A percentile compares a stretch with the other conserved stretches of the same genome.
These are phyloP conservation scores for Otolemur crassicaudatus DNA, from an alignment of 2,797 vertebrate species.

Conservation along the genomic window DNA sequence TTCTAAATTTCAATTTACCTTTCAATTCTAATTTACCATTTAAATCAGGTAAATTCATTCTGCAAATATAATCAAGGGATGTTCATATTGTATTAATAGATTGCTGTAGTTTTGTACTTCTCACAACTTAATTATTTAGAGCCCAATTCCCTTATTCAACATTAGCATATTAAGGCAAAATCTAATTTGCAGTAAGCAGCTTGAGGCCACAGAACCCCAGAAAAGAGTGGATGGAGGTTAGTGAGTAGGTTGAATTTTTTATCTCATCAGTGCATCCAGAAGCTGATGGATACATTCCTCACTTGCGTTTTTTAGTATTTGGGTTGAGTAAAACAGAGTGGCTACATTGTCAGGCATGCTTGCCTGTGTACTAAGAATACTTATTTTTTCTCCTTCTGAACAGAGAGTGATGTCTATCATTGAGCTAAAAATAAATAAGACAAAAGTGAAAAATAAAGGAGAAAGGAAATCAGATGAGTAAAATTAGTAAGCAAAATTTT, in stretches of 20 bases:
- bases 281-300: conserved; percentile 33
- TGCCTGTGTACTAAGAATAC: neutral
- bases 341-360: conserved; percentile 7
- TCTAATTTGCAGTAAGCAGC: conserved; percentile 82
- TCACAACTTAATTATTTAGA: conserved; percentile 82
- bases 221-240: conserved; percentile 44
- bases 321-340: neutral
- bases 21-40: conserved; percentile 80
- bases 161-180: conserved; percentile 81
- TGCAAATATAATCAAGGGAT: conserved; percentile 82
- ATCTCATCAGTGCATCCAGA: conserved; percentile 24
- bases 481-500: conserved; percentile 6
- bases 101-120: conserved; percentile 79
- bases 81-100: conserved; percentile 81
- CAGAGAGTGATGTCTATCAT: neutral
- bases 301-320: conserved; percentile 6
- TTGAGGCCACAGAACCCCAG: conserved; percentile 78
- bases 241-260: conserved; percentile 44
- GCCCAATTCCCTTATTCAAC: conserved; percentile 75
- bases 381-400: neutral
- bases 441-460: neutral
- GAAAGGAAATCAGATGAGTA: neutral
- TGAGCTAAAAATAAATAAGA: conserved; percentile 17
- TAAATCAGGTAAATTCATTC: conserved; percentile 79
- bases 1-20: conserved; percentile 79